phyloP scores from a whole-genome alignment of 2,113 vertebrate genomes.

The Crotalus horridus region DNA sequence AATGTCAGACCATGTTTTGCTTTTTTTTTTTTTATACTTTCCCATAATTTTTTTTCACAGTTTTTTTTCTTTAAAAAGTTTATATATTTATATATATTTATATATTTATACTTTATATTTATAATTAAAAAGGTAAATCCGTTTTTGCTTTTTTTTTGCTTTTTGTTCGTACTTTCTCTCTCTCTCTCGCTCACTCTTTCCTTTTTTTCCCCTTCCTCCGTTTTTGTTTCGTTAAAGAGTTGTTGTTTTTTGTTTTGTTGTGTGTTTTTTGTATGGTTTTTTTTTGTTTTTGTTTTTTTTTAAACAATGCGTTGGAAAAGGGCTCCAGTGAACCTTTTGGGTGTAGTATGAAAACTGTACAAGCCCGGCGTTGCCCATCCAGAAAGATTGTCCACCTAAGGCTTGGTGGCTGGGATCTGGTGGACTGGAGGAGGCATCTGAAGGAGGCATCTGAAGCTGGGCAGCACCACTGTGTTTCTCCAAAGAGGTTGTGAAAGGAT shows the following conservation, averaged over 20 bases:
- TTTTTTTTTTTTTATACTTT: slow-evolving; percentile 66
- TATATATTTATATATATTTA: slow-evolving; percentile 80
- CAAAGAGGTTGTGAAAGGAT: slow-evolving; percentile 50
- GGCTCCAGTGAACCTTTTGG: slow-evolving; percentile 65
- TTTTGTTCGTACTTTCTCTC: neutral
- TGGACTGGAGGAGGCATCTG: slow-evolving; percentile 43
- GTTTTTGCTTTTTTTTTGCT: slow-evolving; percentile 46
- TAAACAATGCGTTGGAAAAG: slow-evolving; percentile 68
- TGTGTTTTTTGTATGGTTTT: neutral
- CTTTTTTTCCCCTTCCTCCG: neutral
- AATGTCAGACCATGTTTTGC: slow-evolving; percentile 72
- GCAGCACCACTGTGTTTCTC: slow-evolving; percentile 71
- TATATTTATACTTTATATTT: slow-evolving; percentile 77
- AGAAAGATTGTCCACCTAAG: slow-evolving; percentile 40
- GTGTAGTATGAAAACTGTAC: slow-evolving; percentile 79
- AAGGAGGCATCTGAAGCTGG: slow-evolving; percentile 37
- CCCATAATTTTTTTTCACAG: slow-evolving; percentile 75
- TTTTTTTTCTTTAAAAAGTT: slow-evolving; percentile 68
- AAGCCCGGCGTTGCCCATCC: slow-evolving; percentile 21
- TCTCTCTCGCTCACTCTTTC: neutral
- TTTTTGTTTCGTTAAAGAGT: neutral
- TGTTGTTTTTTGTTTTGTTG: neutral
- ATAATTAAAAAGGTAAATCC: slow-evolving; percentile 80
- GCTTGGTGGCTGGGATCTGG: slow-evolving; percentile 27
- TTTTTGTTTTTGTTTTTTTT: neutral